phyloP scores from a whole-genome alignment of 2,888 invertebrate species.

The Mythimna impura region DNA sequence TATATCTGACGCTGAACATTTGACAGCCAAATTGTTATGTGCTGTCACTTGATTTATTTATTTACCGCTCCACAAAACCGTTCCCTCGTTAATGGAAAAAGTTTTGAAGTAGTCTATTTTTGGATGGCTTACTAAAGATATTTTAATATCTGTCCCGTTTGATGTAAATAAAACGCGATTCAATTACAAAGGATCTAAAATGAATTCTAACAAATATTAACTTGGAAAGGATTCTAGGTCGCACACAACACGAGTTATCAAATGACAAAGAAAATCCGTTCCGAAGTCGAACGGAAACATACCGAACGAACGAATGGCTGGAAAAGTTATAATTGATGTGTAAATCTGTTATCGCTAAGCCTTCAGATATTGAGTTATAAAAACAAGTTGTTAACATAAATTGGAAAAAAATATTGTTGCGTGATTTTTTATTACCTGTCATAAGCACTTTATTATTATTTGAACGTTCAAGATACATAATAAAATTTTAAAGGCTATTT shows the following conservation, averaged over 20 bases:
- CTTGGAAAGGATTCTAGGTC: conserved; percentile 46
- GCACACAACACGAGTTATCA: conserved; percentile 43
- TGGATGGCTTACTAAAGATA: conserved; percentile 25
- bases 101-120: conserved; percentile 52
- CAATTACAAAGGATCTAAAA: conserved; percentile 39
- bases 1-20: conserved; percentile 62
- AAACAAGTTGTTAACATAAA: conserved; percentile 87
- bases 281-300: conserved; percentile 50
- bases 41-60: conserved; percentile 60
- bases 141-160: conserved; percentile 39
- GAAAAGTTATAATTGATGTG: conserved; percentile 84
- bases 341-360: conserved; percentile 84
- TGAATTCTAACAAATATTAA: conserved; percentile 39
- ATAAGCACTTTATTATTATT: conserved; percentile 88
- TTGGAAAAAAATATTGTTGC: conserved; percentile 86
- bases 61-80: conserved; percentile 46
- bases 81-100: conserved; percentile 55
- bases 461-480: conserved; percentile 83
- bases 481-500: conserved; percentile 85
- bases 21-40: conserved; percentile 64
- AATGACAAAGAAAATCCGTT: conserved; percentile 53
- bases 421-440: conserved; percentile 84
- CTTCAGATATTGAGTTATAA: conserved; percentile 86
- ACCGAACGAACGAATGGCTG: conserved; percentile 71
- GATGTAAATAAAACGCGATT: conserved; percentile 34